Conservation (phyloP, 2,113 vertebrate genomes). For the Stercorarius parasiticus region DNA sequence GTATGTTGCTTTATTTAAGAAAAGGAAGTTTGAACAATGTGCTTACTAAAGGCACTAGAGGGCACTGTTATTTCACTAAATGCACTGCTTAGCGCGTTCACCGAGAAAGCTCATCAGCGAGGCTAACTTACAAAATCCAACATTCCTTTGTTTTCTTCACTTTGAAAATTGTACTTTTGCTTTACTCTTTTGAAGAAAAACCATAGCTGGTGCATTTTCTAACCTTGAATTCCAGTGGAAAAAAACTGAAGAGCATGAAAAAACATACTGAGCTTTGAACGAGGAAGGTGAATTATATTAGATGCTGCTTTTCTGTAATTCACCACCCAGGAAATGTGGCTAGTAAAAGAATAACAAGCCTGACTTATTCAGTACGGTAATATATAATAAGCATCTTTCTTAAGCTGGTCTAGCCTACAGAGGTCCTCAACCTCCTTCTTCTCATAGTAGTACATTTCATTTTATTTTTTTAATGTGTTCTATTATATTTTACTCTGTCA, state of each 20-base stretch:
- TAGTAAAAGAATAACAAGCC: not conserved
- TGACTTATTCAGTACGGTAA: not conserved
- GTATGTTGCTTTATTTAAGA: not conserved
- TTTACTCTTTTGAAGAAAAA: constrained; percentile 2
- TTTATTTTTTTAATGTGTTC: not conserved
- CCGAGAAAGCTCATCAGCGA: not conserved
- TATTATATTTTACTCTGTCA: not conserved
- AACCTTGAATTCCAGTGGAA: not conserved
- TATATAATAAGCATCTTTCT: not conserved
- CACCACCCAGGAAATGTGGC: not conserved
- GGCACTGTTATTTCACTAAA: constrained; percentile 67
- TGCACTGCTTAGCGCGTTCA: not conserved
- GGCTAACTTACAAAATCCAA: not conserved
- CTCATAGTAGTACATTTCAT: not conserved
- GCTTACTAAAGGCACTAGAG: constrained; percentile 62
- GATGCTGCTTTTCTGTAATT: not conserved
- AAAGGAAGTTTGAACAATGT: not conserved
- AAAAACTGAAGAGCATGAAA: not conserved
- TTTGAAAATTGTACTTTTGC: constrained; percentile 2
- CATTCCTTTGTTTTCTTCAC: constrained; percentile 37
- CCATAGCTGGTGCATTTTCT: not conserved
- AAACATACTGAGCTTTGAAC: not conserved
- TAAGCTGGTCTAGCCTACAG: not conserved
- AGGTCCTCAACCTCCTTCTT: not conserved
- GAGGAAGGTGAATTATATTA: not conserved